A percentile compares a stretch with the other conserved stretches of the same genome.
Conservation (phyloP, 2,888 invertebrate genomes). For the Celastrina argiolus region DNA sequence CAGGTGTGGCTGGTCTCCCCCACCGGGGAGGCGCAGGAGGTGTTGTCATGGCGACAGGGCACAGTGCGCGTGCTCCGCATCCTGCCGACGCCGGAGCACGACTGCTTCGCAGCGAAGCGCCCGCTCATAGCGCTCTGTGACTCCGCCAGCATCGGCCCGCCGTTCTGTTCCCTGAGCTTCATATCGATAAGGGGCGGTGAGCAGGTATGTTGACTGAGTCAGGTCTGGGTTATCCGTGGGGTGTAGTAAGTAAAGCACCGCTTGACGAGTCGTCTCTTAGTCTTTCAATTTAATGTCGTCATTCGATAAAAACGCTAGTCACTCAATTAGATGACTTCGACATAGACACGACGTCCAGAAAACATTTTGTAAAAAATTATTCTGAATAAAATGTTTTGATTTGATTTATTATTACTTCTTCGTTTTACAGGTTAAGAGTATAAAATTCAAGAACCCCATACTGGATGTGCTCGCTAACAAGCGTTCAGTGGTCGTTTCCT, state of each 20-base stretch:
- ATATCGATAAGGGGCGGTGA: slow-evolving; percentile 90
- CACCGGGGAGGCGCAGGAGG: slow-evolving; percentile 95
- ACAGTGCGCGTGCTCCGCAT: slow-evolving; percentile 89
- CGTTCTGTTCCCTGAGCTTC: slow-evolving; percentile 89
- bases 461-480: slow-evolving; percentile 93
- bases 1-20: slow-evolving; percentile 90
- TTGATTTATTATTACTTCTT: too few species aligned
- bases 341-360: too few species aligned
- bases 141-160: slow-evolving; percentile 86
- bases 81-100: slow-evolving; percentile 88
- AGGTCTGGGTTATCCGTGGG: too few species aligned
- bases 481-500: slow-evolving; percentile 91
- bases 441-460: slow-evolving; percentile 94
- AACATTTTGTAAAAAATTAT: too few species aligned
- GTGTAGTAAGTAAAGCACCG: too few species aligned
- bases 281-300: too few species aligned
- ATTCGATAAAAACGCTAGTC: too few species aligned
- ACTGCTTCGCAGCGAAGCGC: slow-evolving; percentile 87
- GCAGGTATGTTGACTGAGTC: slow-evolving; percentile 73
- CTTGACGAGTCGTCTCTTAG: too few species aligned
- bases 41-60: slow-evolving; percentile 95
- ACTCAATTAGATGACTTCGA: too few species aligned
- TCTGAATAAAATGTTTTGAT: too few species aligned
- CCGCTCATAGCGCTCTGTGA: slow-evolving; percentile 95
- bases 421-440: slow-evolving; percentile 84